A percentile compares a stretch with the other conserved stretches of the same genome.
These are phyloP conservation scores for Gibbula magus DNA, from an alignment of 2,888 invertebrate genomes.

Conservation along the genomic window DNA sequence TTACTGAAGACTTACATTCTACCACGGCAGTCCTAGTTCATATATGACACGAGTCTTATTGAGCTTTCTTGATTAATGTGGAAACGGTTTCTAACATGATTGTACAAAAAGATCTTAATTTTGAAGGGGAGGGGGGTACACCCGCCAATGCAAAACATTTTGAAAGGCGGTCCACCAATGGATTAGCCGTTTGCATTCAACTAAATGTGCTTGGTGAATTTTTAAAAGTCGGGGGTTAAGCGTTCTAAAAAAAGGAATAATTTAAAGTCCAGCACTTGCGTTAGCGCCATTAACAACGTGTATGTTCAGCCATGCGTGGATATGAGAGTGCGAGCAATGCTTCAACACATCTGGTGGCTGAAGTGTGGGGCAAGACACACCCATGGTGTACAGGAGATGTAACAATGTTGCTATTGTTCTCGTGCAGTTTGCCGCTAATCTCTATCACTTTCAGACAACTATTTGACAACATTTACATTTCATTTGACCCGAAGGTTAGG, in stretches of 20 bases:
- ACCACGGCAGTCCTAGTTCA: too few species aligned
- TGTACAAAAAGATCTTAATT: too few species aligned
- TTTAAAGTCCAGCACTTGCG: background rate
- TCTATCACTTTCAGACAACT: background rate
- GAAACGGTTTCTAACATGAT: too few species aligned
- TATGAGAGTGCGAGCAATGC: background rate
- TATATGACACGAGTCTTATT: too few species aligned
- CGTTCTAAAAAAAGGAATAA: background rate
- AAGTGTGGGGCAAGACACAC: conserved; percentile 9
- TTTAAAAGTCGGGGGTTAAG: too few species aligned
- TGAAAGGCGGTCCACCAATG: too few species aligned
- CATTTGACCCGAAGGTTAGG: background rate
- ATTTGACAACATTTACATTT: background rate
- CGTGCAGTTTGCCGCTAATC: background rate
- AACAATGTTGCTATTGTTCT: conserved; percentile 14
- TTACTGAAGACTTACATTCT: too few species aligned
- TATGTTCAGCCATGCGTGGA: background rate
- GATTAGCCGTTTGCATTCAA: too few species aligned
- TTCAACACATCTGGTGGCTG: background rate
- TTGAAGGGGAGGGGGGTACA: too few species aligned
- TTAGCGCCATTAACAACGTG: background rate
- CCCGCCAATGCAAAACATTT: too few species aligned
- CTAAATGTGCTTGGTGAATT: too few species aligned
- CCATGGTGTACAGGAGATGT: background rate
- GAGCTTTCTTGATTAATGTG: too few species aligned